These are phyloP conservation scores for Imbricaverruca yamaguchii DNA, from an alignment of 2,888 invertebrate genomes.

Conservation along the genomic window DNA sequence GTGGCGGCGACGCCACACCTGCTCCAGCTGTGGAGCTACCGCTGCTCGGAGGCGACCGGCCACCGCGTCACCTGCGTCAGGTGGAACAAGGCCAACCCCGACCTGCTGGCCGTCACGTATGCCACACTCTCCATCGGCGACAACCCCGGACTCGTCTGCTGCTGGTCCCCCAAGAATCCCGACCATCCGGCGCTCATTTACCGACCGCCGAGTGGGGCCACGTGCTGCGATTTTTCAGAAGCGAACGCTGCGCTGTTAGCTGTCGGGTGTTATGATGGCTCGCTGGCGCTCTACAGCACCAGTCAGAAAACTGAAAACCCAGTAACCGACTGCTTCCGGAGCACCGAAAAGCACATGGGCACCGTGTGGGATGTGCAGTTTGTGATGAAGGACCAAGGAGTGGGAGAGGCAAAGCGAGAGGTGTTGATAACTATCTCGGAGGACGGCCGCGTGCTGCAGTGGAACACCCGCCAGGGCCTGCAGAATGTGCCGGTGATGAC, in stretches of 20 bases:
- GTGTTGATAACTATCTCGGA: constrained; percentile 10
- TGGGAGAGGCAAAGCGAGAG: constrained; percentile 9
- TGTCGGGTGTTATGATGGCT: not conserved
- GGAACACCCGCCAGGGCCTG: not conserved
- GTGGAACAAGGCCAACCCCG: not conserved
- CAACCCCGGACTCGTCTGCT: not conserved
- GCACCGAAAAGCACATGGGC: not conserved
- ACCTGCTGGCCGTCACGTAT: constrained; percentile 5
- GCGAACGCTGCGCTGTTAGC: not conserved
- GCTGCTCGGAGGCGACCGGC: not conserved
- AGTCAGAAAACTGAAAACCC: not conserved
- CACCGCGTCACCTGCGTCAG: not conserved
- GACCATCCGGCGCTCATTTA: not conserved
- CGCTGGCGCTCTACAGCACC: constrained; percentile 9
- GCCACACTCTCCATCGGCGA: not conserved
- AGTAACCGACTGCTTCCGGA: not conserved
- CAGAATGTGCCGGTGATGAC: not conserved
- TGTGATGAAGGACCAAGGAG: constrained; percentile 3
- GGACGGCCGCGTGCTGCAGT: constrained; percentile 7
- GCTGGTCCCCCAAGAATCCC: constrained; percentile 3
- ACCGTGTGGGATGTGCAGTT: constrained; percentile 13
- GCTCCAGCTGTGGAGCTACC: not conserved
- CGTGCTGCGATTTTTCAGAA: not conserved
- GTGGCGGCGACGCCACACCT: constrained; percentile 4
- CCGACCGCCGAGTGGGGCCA: not conserved